Conservation (phyloP, 2,797 vertebrate species). For the Emydoidea blandingii region DNA sequence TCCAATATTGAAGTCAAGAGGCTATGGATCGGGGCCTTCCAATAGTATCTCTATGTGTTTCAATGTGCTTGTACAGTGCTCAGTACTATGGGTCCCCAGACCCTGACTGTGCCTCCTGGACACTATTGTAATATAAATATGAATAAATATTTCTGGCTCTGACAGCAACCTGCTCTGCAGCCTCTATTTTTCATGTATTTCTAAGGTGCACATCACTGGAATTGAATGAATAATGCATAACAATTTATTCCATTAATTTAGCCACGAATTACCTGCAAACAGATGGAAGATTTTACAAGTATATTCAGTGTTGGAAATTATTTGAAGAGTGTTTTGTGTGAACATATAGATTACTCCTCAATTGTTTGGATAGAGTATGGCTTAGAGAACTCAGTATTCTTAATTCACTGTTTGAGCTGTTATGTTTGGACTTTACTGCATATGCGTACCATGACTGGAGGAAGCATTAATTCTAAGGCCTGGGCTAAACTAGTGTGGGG, state of each 20-base stretch:
- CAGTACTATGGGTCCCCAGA: background rate
- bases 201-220: conserved; percentile 14
- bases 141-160: background rate
- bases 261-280: conserved; percentile 33
- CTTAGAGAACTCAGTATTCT: conserved; percentile 27
- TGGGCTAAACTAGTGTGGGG: no score
- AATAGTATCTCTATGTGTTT: background rate
- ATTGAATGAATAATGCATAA: fast-evolving
- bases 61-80: background rate
- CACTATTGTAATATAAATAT: background rate
- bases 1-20: background rate
- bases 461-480: background rate
- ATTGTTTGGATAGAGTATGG: background rate
- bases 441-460: background rate
- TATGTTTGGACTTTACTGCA: conserved; percentile 29
- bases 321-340: conserved; percentile 23
- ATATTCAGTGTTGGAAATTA: background rate
- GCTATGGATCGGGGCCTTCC: background rate
- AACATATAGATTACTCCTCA: conserved; percentile 6
- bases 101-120: background rate
- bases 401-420: conserved; percentile 49
- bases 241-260: conserved; percentile 32
- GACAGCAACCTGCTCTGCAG: background rate
- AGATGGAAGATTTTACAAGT: conserved; percentile 43
- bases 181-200: conserved; percentile 2